Evolutionary conservation across 2,888 invertebrate genomes (phyloP), one percentile per base, ranked within the genome.

Genomic region (Chromoteleia sp.): DNA sequence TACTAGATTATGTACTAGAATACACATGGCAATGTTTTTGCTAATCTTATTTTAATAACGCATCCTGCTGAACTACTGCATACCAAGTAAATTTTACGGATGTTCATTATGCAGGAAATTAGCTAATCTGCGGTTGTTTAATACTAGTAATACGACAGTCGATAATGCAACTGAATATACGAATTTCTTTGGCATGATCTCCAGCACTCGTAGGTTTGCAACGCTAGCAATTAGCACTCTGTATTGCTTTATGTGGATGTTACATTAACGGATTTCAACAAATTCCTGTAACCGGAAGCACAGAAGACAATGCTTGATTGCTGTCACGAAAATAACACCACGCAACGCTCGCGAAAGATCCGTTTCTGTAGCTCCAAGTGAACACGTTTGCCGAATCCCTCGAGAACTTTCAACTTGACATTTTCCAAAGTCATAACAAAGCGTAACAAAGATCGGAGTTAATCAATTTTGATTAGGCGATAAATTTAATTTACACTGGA

Each of bases 301-400:
- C 48, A 25, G n/a, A 61, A 61, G 43, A 73, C 73, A 73, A 73
- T 71, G 71, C 71, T 59, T 30, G 56, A 71, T 71, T 48, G 39
- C 58, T 61, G 71, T 71, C 56, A 52, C 41, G 43, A 41, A 56
- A 33, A 25, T 36, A 56, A 68, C 54, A 56, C 56, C 52, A 65
- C 17, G 56, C 43, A 43, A 52, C 25, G 17, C 29, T 39, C 25
- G 17, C 14, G n/a, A n/a, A n/a, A 6, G 8, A 25, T 0, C 30
- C 17, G 30, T 33, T 25, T 43, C 6, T 15, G 14, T 25, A 25
- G 25, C 25, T 6, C 25, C 25, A 6, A 6, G 25, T 25, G 5
- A 25, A 25, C 25, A 25, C 25, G 25, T 25, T 25, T 25, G 5
- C 25, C 3, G 25, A 6, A 25, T 25, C 25, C n/a, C n/a, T n/a